Base-by-base conservation (phyloP, 2,888 invertebrate genomes). In the Myopa tessellatipennis region DNA sequence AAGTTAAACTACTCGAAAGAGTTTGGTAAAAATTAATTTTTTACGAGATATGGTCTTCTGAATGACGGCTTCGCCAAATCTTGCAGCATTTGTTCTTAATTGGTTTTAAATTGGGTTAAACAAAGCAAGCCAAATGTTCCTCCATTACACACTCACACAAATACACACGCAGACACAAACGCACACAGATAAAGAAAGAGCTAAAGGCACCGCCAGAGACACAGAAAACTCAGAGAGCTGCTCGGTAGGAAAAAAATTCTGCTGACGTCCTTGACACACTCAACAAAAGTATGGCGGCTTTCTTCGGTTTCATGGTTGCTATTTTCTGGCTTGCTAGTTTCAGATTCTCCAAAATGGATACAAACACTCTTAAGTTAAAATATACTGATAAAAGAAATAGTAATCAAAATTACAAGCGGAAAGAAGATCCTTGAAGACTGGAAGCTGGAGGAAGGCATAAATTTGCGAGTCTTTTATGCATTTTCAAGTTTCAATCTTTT, bases 31-130 rank as follows among this genome's bases (percentile, higher is more conserved):
- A 55, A 55, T 16, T 55, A n/a, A 14, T 5, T n/a, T 16, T 55
- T 55, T n/a, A 55, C 55, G 10, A n/a, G 16, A 10, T 55, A 1
- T n/a, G 5, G 16, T 69, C 12, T 16, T 58, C 16, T 36, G n/a
- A 45, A 16, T 40, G 40, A 36, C 45, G 7, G 36, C 38, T 74
- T 10, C 67, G 40, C 50, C 50, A 36, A 67, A n/a, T 67, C 26
- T 16, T 67, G 38, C 50, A 63, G 45, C 34, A 14, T 18, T n/a
- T 52, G 16, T 4, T 18, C 52, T 74, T 58, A 74, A 74, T 74
- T 74, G 74, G 58, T 68, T 74, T 74, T 36, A 74, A 74, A 74
- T 67, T 68, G 55, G 74, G 67, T 74, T 55, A 74, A 52, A 63
- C 12, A 7, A 67, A 67, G 36, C 6, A 34, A 40, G 6, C 73